Conservation (phyloP, 2,797 vertebrate genomes). For the Ctenosaura bakeri region DNA sequence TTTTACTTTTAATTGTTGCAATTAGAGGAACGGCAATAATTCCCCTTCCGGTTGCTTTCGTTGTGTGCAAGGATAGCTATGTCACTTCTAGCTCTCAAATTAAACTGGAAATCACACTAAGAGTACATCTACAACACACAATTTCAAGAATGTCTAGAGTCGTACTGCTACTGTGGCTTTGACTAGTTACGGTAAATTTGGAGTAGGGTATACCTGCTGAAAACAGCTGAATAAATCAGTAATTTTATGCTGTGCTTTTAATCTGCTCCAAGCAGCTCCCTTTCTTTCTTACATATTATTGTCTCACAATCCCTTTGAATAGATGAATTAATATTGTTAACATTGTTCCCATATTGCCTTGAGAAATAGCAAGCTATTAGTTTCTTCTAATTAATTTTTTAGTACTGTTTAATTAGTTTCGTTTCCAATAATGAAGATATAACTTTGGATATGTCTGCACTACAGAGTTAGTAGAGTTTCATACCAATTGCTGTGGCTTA, state of each 20-base stretch:
- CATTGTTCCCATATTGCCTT: background rate
- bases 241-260: background rate
- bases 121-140: background rate
- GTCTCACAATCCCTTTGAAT: background rate
- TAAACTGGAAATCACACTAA: background rate
- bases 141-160: background rate
- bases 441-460: too few relatives aligned
- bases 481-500: too few relatives aligned
- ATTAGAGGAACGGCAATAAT: background rate
- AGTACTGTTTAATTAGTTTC: too few relatives aligned
- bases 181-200: background rate
- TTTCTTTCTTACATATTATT: background rate
- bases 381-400: too few relatives aligned
- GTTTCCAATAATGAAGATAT: too few relatives aligned
- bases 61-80: too few relatives aligned
- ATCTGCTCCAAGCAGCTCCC: background rate
- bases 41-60: too few relatives aligned
- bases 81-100: background rate
- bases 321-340: too few relatives aligned
- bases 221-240: background rate
- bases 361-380: background rate
- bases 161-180: background rate
- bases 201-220: background rate
- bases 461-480: too few relatives aligned
- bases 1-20: background rate